Evolutionary conservation across 1,140 invertebrate species (phyloP).

Genomic region (Helicoverpa armigera): DNA sequence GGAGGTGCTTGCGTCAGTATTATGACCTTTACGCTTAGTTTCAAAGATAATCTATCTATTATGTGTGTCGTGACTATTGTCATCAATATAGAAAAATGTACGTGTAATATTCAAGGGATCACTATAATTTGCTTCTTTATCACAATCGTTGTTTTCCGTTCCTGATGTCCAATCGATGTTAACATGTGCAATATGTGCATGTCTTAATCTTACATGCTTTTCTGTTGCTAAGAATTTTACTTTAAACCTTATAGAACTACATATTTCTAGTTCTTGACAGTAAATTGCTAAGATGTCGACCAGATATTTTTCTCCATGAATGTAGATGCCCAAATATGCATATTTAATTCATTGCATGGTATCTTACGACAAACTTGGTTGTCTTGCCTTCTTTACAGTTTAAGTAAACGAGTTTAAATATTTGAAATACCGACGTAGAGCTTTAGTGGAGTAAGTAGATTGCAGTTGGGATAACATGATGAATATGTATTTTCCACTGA

Average conservation of each 20-base stretch:
- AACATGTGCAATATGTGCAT: too few species aligned
- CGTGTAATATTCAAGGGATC: too few species aligned
- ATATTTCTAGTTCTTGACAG: neutral
- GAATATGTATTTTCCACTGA: too few species aligned
- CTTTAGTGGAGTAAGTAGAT: too few species aligned
- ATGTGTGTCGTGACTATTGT: neutral
- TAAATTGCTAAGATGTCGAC: neutral
- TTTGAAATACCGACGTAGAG: neutral
- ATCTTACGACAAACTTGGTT: neutral
- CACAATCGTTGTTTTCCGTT: too few species aligned
- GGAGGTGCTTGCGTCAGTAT: constrained; percentile 19
- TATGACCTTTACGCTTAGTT: neutral
- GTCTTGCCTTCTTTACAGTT: neutral
- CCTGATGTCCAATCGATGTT: too few species aligned
- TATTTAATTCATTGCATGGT: neutral
- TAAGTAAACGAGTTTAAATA: neutral
- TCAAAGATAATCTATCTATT: neutral
- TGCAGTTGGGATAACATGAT: too few species aligned
- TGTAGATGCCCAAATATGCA: neutral
- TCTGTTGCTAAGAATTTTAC: neutral
- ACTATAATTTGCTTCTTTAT: too few species aligned
- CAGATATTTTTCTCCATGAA: neutral
- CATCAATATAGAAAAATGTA: too few species aligned
- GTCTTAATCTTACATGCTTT: too few species aligned
- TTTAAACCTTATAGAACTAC: neutral